Evolutionary conservation across 2,113 vertebrate genomes (phyloP).

Genomic region (Bombycilla garrulus): DNA sequence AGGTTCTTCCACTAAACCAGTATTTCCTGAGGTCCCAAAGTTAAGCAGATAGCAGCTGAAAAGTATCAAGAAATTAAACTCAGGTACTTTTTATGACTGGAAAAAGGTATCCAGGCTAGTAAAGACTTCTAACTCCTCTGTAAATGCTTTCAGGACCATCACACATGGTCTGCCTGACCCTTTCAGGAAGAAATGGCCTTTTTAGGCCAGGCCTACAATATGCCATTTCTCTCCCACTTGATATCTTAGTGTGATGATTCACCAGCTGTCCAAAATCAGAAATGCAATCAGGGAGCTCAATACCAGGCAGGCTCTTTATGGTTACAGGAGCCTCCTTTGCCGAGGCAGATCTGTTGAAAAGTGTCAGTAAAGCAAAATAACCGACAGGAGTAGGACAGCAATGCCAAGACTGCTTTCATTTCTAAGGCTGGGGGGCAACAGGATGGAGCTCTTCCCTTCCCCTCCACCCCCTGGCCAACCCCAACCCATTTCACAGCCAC

Average conservation of each 20-base stretch:
- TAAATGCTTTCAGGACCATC: not conserved
- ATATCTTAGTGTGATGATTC: not conserved
- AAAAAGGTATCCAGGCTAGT: not conserved
- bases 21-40: not conserved
- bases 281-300: not conserved
- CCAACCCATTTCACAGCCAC: not conserved
- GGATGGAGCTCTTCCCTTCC: not conserved
- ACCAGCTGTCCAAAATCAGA: not conserved
- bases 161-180: not conserved
- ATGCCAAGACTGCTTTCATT: not conserved
- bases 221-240: not conserved
- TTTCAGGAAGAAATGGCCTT: not conserved
- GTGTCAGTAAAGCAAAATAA: not conserved
- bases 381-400: not conserved
- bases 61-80: not conserved
- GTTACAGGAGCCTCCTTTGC: not conserved
- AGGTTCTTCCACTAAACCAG: constrained; percentile 2
- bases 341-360: not conserved
- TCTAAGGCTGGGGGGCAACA: not conserved
- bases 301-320: not conserved
- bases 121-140: not conserved
- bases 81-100: not conserved
- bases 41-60: not conserved
- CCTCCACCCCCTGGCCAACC: not conserved
- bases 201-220: not conserved